A percentile compares a stretch with the other conserved stretches of the same genome.
These are phyloP conservation scores for Linurgus olivaceus DNA, from an alignment of 2,797 vertebrate species.

Conservation along the genomic window DNA sequence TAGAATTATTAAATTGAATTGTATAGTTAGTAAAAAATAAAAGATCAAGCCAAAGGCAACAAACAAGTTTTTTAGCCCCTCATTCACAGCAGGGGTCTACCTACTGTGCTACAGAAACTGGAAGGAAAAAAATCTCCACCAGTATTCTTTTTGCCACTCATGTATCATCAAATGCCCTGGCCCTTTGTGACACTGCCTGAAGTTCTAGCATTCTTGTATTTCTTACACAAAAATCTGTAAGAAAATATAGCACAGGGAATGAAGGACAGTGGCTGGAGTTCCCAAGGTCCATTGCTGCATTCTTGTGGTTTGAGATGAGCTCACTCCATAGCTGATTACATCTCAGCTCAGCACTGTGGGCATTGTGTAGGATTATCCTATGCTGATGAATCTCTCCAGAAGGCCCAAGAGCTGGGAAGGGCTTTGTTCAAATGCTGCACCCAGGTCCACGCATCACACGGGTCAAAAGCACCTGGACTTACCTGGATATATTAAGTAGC, in stretches of 20 bases:
- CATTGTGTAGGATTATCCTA: neutral
- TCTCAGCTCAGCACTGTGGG: neutral
- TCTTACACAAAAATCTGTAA: neutral
- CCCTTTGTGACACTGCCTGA: fast-evolving
- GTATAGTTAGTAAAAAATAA: neutral
- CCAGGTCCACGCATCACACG: neutral
- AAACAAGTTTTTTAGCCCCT: neutral
- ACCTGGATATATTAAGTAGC: neutral
- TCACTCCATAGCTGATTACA: neutral
- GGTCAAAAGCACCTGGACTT: neutral
- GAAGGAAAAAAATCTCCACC: neutral
- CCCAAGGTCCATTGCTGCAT: neutral
- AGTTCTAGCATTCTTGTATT: neutral
- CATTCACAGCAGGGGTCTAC: neutral
- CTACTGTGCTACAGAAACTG: neutral
- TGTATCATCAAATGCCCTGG: fast-evolving
- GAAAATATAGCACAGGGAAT: neutral
- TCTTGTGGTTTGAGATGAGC: neutral
- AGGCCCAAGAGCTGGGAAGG: neutral
- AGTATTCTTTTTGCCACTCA: neutral
- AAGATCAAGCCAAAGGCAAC: neutral
- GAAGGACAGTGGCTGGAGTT: neutral
- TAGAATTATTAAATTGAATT: neutral
- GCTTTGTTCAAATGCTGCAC: neutral
- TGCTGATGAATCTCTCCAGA: neutral